Evolutionary conservation across 2,888 invertebrate species (phyloP).

Genomic region (Eilema caniola): DNA sequence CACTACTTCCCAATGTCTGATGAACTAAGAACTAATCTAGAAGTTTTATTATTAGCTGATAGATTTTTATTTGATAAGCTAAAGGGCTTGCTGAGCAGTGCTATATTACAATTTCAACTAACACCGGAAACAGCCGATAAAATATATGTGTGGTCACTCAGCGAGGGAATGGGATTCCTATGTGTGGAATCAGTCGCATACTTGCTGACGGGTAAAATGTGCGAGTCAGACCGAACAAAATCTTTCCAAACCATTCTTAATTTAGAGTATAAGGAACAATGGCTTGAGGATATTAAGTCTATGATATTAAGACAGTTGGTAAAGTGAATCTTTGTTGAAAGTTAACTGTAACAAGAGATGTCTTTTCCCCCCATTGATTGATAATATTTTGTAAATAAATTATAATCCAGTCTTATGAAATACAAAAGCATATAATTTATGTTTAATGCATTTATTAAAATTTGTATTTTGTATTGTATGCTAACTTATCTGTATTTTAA

Average conservation of each 20-base stretch:
- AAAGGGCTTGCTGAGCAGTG: constrained; percentile 80
- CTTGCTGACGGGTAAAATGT: constrained; percentile 84
- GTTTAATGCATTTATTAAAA: constrained; percentile 18
- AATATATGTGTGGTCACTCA: constrained; percentile 88
- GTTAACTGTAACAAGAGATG: constrained; percentile 6
- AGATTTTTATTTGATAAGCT: constrained; percentile 86
- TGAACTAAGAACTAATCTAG: constrained; percentile 78
- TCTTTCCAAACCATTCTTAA: constrained; percentile 83
- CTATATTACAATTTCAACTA: constrained; percentile 85
- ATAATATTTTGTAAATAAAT: constrained; percentile 5
- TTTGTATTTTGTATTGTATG: background rate
- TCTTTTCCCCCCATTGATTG: constrained; percentile 4
- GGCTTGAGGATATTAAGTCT: constrained; percentile 85
- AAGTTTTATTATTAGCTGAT: constrained; percentile 86
- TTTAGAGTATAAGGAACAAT: constrained; percentile 84
- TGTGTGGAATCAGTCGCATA: constrained; percentile 88
- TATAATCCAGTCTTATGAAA: background rate
- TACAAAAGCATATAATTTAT: background rate
- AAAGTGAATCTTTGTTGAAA: constrained; percentile 55
- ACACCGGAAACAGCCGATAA: constrained; percentile 81
- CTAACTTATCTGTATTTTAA: too few relatives aligned
- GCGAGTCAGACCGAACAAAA: constrained; percentile 73
- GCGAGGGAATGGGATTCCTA: constrained; percentile 87
- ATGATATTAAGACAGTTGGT: constrained; percentile 77
- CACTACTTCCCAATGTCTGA: constrained; percentile 78